Base-by-base conservation (phyloP, 2,888 invertebrate genomes). In the Dichetophora obliterata region DNA sequence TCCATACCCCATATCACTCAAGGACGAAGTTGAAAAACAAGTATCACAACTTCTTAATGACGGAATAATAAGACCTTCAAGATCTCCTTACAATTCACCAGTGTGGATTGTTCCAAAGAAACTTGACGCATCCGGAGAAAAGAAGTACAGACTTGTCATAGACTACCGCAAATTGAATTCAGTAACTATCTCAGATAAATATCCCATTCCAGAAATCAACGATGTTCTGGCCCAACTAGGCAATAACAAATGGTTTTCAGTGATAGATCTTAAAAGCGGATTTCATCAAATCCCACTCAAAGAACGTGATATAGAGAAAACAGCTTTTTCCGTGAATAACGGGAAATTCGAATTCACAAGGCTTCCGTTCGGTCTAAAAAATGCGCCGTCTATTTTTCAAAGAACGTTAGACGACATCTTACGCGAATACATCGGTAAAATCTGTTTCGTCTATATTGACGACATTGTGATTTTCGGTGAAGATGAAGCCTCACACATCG, bases 221-320 rank as follows among this genome's bases (percentile, higher is more conserved):
- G 79, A 76, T 3, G 72, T 79, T 2, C 50, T 78, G 24, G 50
- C 77, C 2, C 74, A 80, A 54, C n/a, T 80, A n/a, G 72, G 76
- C 0, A 14, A 74, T 24, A 77, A 63, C 65, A 75, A 31, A 34
- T 69, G 24, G 16, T 80, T 77, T 27, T 50, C 74, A 1, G 75
- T 80, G 5, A 3, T 80, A 8, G 79, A 78, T 14, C 50, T 79
- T 14, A 80, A 78, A 61, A 79, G 75, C 34, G 77, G 80, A n/a
- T 79, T 78, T 66, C 77, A 80, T n/a, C 78, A 78, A 63, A 80
- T 80, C 11, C 61, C 50, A 19, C 34, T 80, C 34, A 75, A 77
- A 63, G 66, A 75, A 31, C 43, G 34, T 3, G 78, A 80, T 54
- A 76, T 63, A 0, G 72, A 77, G 31, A 78, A 77, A 52, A 79